Percentiles rank a stretch among this genome's conserved stretches.
These are phyloP conservation scores for Stegana nigrithorax DNA, from an alignment of 2,888 invertebrate species.

Conservation along the genomic window DNA sequence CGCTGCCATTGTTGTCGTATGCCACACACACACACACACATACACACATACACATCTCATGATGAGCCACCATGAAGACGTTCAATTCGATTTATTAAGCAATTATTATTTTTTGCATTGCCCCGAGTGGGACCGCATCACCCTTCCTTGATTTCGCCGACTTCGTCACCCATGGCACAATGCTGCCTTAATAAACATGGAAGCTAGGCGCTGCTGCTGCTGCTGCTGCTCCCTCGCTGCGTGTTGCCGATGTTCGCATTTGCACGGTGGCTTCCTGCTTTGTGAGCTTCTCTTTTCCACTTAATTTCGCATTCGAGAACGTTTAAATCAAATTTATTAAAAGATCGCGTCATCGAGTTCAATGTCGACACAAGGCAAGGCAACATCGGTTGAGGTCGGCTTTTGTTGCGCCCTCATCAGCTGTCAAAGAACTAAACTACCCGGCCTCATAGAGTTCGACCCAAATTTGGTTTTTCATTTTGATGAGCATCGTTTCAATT, in stretches of 20 bases:
- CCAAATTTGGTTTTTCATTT: no score
- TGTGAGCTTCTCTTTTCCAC: constrained; percentile 16
- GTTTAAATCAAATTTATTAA: constrained; percentile 46
- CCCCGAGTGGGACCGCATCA: neutral
- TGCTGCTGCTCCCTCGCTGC: neutral
- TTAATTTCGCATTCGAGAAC: constrained; percentile 40
- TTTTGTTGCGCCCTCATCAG: constrained; percentile 36
- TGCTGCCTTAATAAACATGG: no score
- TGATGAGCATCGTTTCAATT: no score
- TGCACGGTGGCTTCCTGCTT: neutral
- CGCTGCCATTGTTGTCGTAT: neutral
- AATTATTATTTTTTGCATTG: constrained; percentile 39
- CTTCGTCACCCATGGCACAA: constrained; percentile 11
- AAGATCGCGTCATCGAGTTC: constrained; percentile 16
- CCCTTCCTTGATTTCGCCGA: neutral
- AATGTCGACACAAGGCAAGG: constrained; percentile 12
- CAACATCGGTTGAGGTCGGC: constrained; percentile 14
- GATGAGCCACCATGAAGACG: constrained; percentile 34
- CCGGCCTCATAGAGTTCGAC: no score
- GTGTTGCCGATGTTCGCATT: no score
- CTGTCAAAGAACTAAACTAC: constrained; percentile 41
- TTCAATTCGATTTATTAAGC: constrained; percentile 38
- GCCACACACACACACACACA: neutral
- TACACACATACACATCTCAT: neutral
- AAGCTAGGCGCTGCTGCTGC: neutral